phyloP scores from a whole-genome alignment of 1,140 invertebrate species.

The Drosophila guanche region DNA sequence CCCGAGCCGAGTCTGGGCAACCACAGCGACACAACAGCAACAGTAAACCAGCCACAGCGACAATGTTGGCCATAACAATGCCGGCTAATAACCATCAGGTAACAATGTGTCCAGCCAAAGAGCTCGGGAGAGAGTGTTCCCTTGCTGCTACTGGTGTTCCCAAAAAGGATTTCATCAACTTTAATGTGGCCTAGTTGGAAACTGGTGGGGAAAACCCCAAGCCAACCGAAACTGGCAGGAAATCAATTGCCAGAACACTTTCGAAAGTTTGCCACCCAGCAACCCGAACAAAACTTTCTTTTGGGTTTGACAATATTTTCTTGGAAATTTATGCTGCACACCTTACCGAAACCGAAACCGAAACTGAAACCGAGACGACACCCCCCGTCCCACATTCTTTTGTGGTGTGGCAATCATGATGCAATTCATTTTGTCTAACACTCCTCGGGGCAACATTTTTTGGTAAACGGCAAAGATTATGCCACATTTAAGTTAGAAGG shows the following conservation, averaged over 20 bases:
- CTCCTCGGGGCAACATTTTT: slow-evolving; percentile 74
- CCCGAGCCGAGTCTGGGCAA: too few species aligned
- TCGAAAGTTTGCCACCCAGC: slow-evolving; percentile 11
- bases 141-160: slow-evolving; percentile 1
- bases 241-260: slow-evolving; percentile 31
- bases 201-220: too few species aligned
- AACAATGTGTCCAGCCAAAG: slow-evolving; percentile 42
- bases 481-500: slow-evolving; percentile 60
- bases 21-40: slow-evolving; percentile 13
- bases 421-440: slow-evolving; percentile 75
- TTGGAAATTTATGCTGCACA: slow-evolving; percentile 41
- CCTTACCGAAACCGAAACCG: slow-evolving; percentile 23
- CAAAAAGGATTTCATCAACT: slow-evolving; percentile 25
- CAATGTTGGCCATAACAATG: slow-evolving; percentile 63
- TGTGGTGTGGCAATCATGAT: slow-evolving; percentile 67
- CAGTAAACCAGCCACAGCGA: slow-evolving; percentile 15
- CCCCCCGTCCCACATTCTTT: slow-evolving; percentile 7
- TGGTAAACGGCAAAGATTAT: slow-evolving; percentile 78
- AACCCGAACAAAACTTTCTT: slow-evolving; percentile 28
- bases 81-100: slow-evolving; percentile 63
- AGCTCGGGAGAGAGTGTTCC: background rate
- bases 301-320: slow-evolving; percentile 45
- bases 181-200: slow-evolving; percentile 15
- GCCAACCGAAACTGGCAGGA: background rate
- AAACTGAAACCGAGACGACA: slow-evolving; percentile 6